Evolutionary conservation across 1,140 invertebrate species (phyloP).

Genomic region (Rhagoletis pomonella): DNA sequence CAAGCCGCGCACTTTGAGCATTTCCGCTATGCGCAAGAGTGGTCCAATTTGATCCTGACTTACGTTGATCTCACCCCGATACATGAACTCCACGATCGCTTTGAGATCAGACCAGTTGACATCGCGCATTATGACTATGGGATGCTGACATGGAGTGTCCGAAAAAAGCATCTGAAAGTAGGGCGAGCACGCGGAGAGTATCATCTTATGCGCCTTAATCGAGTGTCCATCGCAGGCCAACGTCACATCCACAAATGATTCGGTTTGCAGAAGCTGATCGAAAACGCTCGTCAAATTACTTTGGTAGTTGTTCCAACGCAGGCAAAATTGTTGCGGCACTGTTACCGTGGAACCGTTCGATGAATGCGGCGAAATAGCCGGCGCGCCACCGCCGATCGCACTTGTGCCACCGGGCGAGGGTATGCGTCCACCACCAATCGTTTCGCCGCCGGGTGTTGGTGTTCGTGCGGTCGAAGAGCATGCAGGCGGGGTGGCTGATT

Average conservation of each 20-base stretch:
- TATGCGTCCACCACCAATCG: background rate
- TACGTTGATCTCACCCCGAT: constrained; percentile 94
- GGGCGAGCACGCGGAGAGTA: constrained; percentile 92
- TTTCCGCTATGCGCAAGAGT: constrained; percentile 88
- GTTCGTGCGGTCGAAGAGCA: constrained; percentile 1
- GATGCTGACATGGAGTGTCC: constrained; percentile 93
- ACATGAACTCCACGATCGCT: constrained; percentile 94
- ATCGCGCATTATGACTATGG: constrained; percentile 92
- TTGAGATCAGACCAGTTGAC: constrained; percentile 91
- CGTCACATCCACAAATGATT: constrained; percentile 94
- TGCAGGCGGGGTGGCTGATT: background rate
- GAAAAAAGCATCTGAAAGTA: constrained; percentile 93
- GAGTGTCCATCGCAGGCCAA: constrained; percentile 92
- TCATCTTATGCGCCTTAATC: constrained; percentile 94
- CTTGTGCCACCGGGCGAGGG: constrained; percentile 55
- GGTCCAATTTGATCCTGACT: constrained; percentile 92
- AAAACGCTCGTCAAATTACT: constrained; percentile 93
- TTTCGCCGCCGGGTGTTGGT: constrained; percentile 38
- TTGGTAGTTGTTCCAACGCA: constrained; percentile 96
- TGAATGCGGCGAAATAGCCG: constrained; percentile 53
- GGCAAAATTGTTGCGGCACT: constrained; percentile 81
- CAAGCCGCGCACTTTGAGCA: constrained; percentile 88
- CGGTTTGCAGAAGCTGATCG: constrained; percentile 91
- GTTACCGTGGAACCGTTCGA: constrained; percentile 4
- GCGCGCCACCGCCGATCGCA: constrained; percentile 17